Evolutionary conservation across 1,140 invertebrate species (phyloP), one percentile per base, ranked within the genome.

Genomic region (Drosophila saltans): DNA sequence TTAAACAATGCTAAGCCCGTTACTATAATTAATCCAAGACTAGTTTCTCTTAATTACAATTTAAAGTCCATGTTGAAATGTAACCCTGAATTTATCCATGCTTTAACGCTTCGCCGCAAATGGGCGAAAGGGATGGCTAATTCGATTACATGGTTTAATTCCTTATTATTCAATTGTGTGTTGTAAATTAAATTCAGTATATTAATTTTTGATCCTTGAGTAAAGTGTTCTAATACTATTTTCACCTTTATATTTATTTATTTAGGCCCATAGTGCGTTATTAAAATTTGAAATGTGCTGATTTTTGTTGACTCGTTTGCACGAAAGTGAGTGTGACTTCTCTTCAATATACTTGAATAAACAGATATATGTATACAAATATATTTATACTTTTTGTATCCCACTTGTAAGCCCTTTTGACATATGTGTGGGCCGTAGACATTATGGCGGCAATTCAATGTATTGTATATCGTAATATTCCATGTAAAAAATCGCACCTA

Each of bases 301-400:
- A 77, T 71, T 78, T 77, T 36, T 78, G 74, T 78, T 77, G 75
- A 68, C 75, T 43, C 21, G 72, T 75, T 61, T 75, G 72, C 74
- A 40, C 67, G 58, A 10, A 11, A 40, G 58, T 60, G 58, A 60
- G 58, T 60, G 58, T 52, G 64, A 75, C 71, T 75, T 66, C 64
- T 67, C 56, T 61, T 63, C 60, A 74, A 41, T 64, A 59, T 74
- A 66, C 45, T 52, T 43, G 4, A 16, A 43, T n/a, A 11, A 10
- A 16, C 11, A 43, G 1, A 58, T 58, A 8, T 68, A 61, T 48
- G 21, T 48, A 24, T 16, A 43, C 30, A 28, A 8, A 56, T 7
- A 36, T 36, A 36, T 36, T 4, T 36, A 36, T 36, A 5, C 6
- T 36, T 36, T 33, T 16, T 36, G n/a, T 30, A 11, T 33, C 30